phyloP scores from a whole-genome alignment of 35 echinoderm and acorn worm species.

The Heliocidaris erythrogramma region DNA sequence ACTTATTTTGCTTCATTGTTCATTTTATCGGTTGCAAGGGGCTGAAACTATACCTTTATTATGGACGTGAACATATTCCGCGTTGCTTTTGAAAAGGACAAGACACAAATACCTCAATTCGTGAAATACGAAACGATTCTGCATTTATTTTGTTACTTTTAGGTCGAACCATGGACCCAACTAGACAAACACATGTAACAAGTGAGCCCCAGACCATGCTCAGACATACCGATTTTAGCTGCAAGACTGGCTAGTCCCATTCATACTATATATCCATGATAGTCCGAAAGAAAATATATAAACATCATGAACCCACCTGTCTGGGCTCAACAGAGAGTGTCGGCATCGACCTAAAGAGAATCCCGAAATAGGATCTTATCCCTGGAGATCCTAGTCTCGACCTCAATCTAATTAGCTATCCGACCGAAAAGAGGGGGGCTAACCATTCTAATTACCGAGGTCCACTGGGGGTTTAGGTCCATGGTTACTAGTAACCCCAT shows the following conservation, averaged over 20 bases:
- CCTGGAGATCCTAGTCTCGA: neutral
- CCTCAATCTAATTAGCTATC: constrained; percentile 4
- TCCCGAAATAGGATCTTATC: neutral
- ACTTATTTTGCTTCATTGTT: no score
- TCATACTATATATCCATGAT: no score
- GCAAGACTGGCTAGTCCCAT: neutral
- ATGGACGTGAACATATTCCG: no score
- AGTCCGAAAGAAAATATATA: neutral
- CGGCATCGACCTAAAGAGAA: neutral
- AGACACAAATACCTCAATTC: no score
- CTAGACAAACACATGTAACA: neutral
- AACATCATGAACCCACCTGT: constrained; percentile 15
- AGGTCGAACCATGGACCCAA: no score
- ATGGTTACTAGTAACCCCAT: neutral
- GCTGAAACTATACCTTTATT: no score
- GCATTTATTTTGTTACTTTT: neutral
- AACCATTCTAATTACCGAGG: neutral
- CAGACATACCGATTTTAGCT: neutral
- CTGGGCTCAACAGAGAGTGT: neutral
- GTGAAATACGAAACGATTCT: neutral
- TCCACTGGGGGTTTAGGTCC: neutral
- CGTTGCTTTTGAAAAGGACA: no score
- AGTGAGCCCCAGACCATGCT: neutral
- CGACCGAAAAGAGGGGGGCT: constrained; percentile 6
- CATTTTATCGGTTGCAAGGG: no score